phyloP scores from a whole-genome alignment of 2,113 vertebrate genomes.

The Cephalopholis sonnerati region DNA sequence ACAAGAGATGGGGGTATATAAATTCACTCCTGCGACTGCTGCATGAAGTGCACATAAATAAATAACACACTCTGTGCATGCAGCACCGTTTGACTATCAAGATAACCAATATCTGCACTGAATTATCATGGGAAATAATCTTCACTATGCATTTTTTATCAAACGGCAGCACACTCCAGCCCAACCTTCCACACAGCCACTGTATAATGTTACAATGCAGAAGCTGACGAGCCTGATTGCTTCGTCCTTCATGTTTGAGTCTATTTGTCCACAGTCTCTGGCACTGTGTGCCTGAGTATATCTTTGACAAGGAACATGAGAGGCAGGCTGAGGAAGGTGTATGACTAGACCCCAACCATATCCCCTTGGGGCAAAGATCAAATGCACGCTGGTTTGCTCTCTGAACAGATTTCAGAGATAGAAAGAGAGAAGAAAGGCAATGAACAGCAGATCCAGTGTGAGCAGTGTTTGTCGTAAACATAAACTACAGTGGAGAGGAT shows the following conservation, averaged over 20 bases:
- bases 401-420: slow-evolving; percentile 28
- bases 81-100: slow-evolving; percentile 34
- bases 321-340: slow-evolving; percentile 6
- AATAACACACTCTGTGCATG: slow-evolving; percentile 23
- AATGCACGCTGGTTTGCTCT: slow-evolving; percentile 17
- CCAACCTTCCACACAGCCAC: slow-evolving; percentile 13
- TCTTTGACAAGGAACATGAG: slow-evolving; percentile 13
- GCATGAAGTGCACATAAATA: slow-evolving; percentile 34
- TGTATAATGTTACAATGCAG: slow-evolving; percentile 42
- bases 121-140: slow-evolving; percentile 55
- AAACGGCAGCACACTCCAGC: slow-evolving; percentile 22
- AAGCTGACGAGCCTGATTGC: slow-evolving; percentile 32
- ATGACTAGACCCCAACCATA: not conserved
- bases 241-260: slow-evolving; percentile 12
- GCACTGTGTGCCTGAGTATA: not conserved
- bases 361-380: slow-evolving; percentile 33
- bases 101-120: slow-evolving; percentile 40
- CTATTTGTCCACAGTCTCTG: slow-evolving; percentile 36
- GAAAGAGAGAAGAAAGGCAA: slow-evolving; percentile 15
- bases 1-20: slow-evolving; percentile 1
- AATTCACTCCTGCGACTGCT: slow-evolving; percentile 1
- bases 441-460: slow-evolving; percentile 25
- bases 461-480: slow-evolving; percentile 36
- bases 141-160: slow-evolving; percentile 56
- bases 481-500: slow-evolving; percentile 13